These are phyloP conservation scores for Adelphocoris suturalis DNA, from an alignment of 2,888 invertebrate genomes.

Conservation along the genomic window DNA sequence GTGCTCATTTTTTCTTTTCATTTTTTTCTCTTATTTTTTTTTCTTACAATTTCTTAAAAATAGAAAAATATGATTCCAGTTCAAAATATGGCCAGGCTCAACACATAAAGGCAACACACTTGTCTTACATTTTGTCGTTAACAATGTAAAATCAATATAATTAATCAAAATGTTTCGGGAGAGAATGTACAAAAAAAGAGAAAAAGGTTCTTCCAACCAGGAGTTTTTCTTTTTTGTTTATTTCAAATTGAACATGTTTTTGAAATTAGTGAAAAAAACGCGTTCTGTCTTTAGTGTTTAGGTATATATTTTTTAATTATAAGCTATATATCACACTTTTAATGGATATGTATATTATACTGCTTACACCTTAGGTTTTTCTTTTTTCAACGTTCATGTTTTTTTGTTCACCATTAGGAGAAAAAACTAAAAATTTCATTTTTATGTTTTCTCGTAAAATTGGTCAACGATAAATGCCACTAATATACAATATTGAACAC, in stretches of 20 bases:
- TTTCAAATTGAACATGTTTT: slow-evolving; percentile 36
- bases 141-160: slow-evolving; percentile 50
- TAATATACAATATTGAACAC: slow-evolving; percentile 67
- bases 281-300: slow-evolving; percentile 66
- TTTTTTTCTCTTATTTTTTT: slow-evolving; percentile 46
- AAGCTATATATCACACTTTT: slow-evolving; percentile 74
- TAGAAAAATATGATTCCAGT: slow-evolving; percentile 75
- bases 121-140: slow-evolving; percentile 70
- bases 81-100: slow-evolving; percentile 75
- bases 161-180: slow-evolving; percentile 51
- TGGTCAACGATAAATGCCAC: slow-evolving; percentile 71
- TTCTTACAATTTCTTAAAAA: slow-evolving; percentile 73
- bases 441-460: slow-evolving; percentile 60
- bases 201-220: slow-evolving; percentile 46
- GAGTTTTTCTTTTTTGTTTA: slow-evolving; percentile 46
- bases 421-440: slow-evolving; percentile 53
- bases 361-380: slow-evolving; percentile 61
- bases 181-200: slow-evolving; percentile 53
- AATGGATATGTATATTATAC: slow-evolving; percentile 74
- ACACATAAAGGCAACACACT: slow-evolving; percentile 72
- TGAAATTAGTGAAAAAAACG: slow-evolving; percentile 53
- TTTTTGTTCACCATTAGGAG: slow-evolving; percentile 60
- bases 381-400: slow-evolving; percentile 45
- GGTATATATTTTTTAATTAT: slow-evolving; percentile 65
- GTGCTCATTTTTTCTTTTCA: slow-evolving; percentile 65